Base-by-base conservation (phyloP, 2,797 vertebrate species). In the Atherinosoma microstoma region DNA sequence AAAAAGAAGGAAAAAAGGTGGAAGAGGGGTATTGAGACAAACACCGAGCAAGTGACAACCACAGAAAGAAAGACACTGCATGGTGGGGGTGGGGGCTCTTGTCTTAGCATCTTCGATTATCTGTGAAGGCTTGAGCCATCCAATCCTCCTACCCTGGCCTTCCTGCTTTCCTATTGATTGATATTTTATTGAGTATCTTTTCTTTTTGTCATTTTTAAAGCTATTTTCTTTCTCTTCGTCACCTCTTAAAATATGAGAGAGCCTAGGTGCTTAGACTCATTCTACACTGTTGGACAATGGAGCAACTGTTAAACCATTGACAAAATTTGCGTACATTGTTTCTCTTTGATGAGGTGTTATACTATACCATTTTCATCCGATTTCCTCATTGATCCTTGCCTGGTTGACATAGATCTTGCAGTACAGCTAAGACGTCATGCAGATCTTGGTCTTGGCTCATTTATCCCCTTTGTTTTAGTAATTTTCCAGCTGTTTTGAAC, bases 121-220 rank as follows among this genome's bases (percentile, higher is more conserved):
- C 72, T 77, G 77, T 84, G 85, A 75, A 85, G 81, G 80, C 80
- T 87, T 32, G 40, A 83, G 85, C 79, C 64, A 78, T 84, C 67
- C 82, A 87, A 86, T 89, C 78, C 72, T 82, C 70, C 78, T 57
- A 42, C 18, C 72, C 62, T 2, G 9, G 29, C 56, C 58, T 72
- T 67, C 58, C 65, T 65, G 66, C 70, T 71, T 80, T 75, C 67
- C 58, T 72, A 91, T 89, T 86, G 86, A 92, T 90, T 87, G 83
- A 91, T 90, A 85, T 90, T 87, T 81, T 82, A 93, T 93, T 84
- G 91, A 94, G 88, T 85, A 88, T 90, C 72, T 60, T 62, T 63
- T 86, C 66, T 64, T 79, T 85, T 84, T 85, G 76, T 83, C 75
- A 79, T 65, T 85, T 84, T 83, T 68, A 83, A 79, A 78, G 45